Base-by-base conservation (phyloP, 1,140 invertebrate genomes). In the Drosophila aff. region DNA sequence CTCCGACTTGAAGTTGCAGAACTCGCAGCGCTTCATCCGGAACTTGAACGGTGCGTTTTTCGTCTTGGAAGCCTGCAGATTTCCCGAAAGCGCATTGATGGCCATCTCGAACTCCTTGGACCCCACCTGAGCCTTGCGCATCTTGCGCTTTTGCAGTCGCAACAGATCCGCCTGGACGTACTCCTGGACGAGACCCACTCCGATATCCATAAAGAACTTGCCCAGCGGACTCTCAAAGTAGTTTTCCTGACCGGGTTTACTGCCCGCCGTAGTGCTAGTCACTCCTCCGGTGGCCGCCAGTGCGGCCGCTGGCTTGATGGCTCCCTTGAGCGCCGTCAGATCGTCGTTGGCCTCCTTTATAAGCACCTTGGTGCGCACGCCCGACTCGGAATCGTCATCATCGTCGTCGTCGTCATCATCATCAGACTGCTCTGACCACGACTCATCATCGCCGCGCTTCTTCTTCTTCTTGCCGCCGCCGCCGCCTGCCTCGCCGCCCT, bases 1-100 rank as follows among this genome's bases (percentile, higher is more conserved):
- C 93, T 99, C 98, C 0, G 97, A 97, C 93, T 97, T 97, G 94
- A 99, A 99, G 92, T 95, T 97, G 94, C 98, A 99, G 87, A 96
- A 96, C 90, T 97, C 96, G 93, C 98, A 99, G 92, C 97, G 98
- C 82, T 96, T 96, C 91, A 96, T 94, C 73, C 95, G 94, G 87
- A 96, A 95, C 78, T 96, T 95, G 93, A 97, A 97, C 67, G 97
- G 96, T 82, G 96, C 95, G 92, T 99, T 98, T 91, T 97, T 97
- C 92, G 96, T 96, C 93, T 98, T 98, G 89, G 96, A 98, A 84
- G 96, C 96, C 92, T 97, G 96, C 83, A 98, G 94, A 93, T 96
- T 98, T 91, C 96, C 97, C 82, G 95, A 96, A 72, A 97, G 94
- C 36, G 95, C 97, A 90, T 95, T 95, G 76, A 98, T 97, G 33